Percentiles rank a stretch among this genome's conserved stretches.
Conservation (phyloP, 2,888 invertebrate genomes). For the Trachelus tabidus region DNA sequence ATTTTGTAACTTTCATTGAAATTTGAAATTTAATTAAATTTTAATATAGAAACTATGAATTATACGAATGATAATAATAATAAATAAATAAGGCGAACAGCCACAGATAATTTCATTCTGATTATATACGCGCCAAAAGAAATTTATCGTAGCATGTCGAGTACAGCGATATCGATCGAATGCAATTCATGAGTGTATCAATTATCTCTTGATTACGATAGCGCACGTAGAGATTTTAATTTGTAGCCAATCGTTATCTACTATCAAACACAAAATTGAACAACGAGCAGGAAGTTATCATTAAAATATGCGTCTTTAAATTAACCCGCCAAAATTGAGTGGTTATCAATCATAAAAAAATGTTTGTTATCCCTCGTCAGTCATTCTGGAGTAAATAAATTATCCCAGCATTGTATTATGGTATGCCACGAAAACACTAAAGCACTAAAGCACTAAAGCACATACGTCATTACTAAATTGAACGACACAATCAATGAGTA, state of each 20-base stretch:
- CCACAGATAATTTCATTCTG: background rate
- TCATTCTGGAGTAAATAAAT: too few species aligned
- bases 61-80: background rate
- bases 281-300: too few species aligned
- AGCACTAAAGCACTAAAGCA: too few species aligned
- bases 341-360: background rate
- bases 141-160: background rate
- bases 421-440: too few species aligned
- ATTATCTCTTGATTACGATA: background rate
- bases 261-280: too few species aligned
- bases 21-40: background rate
- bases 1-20: too few species aligned
- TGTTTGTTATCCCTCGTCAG: background rate
- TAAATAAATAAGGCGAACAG: too few species aligned
- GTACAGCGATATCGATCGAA: background rate
- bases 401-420: too few species aligned
- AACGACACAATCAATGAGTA: too few species aligned
- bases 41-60: background rate
- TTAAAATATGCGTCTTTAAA: background rate
- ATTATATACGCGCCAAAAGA: background rate
- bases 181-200: background rate
- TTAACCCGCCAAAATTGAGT: background rate
- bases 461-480: too few species aligned
- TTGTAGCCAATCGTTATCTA: too few species aligned
- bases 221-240: background rate